Percentiles rank a stretch among this genome's conserved stretches.
Conservation (phyloP, 2,113 vertebrate species). For the Garra rufa region DNA sequence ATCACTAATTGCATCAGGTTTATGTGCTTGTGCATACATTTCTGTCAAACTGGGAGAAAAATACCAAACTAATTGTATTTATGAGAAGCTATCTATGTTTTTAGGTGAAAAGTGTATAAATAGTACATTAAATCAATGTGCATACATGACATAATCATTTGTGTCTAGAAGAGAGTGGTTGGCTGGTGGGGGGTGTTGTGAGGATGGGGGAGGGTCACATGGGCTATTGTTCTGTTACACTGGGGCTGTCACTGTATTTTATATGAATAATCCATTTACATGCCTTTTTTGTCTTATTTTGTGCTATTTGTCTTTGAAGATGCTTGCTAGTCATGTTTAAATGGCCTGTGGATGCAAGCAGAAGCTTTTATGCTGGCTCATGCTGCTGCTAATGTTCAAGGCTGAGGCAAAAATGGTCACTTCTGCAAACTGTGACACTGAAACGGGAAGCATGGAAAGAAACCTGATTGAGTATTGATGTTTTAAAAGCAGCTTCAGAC, state of each 20-base stretch:
- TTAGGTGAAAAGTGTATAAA: not conserved
- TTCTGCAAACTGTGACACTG: not conserved
- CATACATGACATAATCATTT: conserved; percentile 2
- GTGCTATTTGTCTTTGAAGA: not conserved
- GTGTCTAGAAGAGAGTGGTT: not conserved
- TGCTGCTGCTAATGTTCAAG: not conserved
- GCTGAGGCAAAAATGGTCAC: not conserved
- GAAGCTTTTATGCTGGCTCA: conserved; percentile 6
- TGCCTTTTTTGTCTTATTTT: not conserved
- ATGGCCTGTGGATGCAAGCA: not conserved
- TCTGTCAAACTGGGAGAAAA: not conserved
- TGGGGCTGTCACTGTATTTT: not conserved
- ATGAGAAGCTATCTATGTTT: not conserved
- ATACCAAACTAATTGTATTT: not conserved
- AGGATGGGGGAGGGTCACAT: conserved; percentile 41
- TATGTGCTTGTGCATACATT: not conserved
- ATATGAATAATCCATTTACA: not conserved
- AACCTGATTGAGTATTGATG: not conserved
- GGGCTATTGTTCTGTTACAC: conserved; percentile 37
- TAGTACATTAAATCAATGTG: not conserved
- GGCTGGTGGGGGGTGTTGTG: conserved; percentile 26
- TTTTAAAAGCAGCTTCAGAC: not conserved
- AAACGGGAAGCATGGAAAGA: not conserved
- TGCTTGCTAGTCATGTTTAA: not conserved
- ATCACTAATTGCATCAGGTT: not conserved